phyloP scores from a whole-genome alignment of 2,797 vertebrate species.

The Euthynnus affinis region DNA sequence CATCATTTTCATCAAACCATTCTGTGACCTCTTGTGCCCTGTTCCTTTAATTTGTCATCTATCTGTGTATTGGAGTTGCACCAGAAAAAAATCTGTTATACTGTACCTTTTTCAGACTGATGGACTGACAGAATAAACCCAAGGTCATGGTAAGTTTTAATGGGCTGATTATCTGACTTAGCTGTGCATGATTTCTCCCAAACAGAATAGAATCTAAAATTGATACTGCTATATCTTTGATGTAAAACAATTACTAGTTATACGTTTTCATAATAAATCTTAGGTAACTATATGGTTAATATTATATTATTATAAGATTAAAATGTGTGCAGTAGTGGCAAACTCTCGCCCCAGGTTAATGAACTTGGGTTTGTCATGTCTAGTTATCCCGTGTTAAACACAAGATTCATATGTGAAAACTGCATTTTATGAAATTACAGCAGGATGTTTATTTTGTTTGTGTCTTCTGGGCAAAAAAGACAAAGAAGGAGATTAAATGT shows the following conservation, averaged over 20 bases:
- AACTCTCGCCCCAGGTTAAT: background rate
- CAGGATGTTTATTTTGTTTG: background rate
- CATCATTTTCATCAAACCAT: background rate
- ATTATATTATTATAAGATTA: background rate
- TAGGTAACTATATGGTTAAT: background rate
- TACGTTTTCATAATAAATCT: background rate
- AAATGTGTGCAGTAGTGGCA: no score
- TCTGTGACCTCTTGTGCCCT: background rate
- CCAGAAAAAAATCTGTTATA: background rate
- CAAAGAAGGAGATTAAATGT: conserved; percentile 18
- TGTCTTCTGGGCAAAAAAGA: conserved; percentile 1
- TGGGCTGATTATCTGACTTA: no score
- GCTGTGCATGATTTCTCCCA: no score
- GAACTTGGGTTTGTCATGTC: background rate
- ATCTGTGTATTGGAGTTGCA: background rate
- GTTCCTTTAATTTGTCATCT: background rate
- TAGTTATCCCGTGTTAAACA: background rate
- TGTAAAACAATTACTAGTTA: background rate
- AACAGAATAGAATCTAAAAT: background rate
- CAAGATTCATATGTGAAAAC: background rate
- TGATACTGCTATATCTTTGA: background rate
- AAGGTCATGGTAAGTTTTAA: no score
- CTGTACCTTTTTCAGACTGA: background rate
- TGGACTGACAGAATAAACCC: background rate
- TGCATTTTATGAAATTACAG: background rate